Conservation (phyloP, 2,797 vertebrate genomes). For the Moxostoma hubbsi region DNA sequence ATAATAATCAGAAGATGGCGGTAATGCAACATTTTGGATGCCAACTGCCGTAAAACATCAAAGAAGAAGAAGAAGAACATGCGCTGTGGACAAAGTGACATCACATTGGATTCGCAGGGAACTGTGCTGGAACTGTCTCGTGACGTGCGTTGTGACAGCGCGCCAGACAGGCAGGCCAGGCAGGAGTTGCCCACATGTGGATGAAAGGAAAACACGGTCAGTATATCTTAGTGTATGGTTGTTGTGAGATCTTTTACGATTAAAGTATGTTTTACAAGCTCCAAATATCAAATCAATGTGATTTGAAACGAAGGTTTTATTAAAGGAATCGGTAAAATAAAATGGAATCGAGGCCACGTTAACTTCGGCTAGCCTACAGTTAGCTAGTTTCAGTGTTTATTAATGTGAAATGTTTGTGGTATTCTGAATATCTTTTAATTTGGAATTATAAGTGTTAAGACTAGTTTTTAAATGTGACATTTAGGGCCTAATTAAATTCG, state of each 20-base stretch:
- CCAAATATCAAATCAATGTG: background rate
- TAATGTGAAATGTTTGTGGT: background rate
- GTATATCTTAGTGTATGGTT: background rate
- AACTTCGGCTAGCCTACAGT: constrained; percentile 38
- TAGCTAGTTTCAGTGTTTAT: background rate
- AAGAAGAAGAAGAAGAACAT: too few species aligned
- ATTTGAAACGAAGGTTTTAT: background rate
- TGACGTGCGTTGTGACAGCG: background rate
- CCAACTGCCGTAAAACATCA: too few species aligned
- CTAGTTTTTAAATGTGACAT: background rate
- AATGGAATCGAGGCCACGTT: constrained; percentile 24
- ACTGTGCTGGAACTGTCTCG: constrained; percentile 1
- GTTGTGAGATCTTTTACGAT: accelerated
- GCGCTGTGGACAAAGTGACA: background rate
- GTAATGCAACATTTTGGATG: too few species aligned
- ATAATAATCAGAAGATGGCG: too few species aligned
- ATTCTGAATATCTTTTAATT: background rate
- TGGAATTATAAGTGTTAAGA: background rate
- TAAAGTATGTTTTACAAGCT: background rate
- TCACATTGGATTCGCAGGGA: background rate
- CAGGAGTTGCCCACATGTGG: constrained; percentile 49
- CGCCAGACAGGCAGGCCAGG: constrained; percentile 11
- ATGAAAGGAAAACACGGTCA: constrained; percentile 49
- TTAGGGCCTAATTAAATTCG: too few species aligned
- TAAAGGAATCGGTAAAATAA: too few species aligned